Evolutionary conservation across 2,888 invertebrate genomes (phyloP).

Genomic region (Auanema sp.): DNA sequence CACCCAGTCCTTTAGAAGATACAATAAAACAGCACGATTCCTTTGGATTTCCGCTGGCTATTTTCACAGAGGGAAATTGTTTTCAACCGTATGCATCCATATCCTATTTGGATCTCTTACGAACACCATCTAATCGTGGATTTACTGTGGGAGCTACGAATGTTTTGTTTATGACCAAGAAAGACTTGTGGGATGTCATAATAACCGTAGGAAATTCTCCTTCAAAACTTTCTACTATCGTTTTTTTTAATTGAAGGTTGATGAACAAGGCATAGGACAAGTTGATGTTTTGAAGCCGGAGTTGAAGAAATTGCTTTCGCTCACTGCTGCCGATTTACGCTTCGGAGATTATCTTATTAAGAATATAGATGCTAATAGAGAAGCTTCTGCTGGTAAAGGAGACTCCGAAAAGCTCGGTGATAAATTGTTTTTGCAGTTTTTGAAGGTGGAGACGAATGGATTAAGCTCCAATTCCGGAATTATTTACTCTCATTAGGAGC

Average conservation of each 20-base stretch:
- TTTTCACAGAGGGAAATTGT: slow-evolving; percentile 86
- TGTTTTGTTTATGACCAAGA: slow-evolving; percentile 92
- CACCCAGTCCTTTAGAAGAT: slow-evolving; percentile 7
- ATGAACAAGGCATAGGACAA: slow-evolving; percentile 77
- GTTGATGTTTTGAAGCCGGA: slow-evolving; percentile 82
- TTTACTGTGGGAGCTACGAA: slow-evolving; percentile 83
- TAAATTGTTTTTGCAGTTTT: slow-evolving; percentile 69
- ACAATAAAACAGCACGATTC: slow-evolving; percentile 68
- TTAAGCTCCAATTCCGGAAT: slow-evolving; percentile 81
- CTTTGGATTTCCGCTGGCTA: slow-evolving; percentile 83
- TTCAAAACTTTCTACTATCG: neutral
- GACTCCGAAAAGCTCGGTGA: neutral
- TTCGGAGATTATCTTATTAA: slow-evolving; percentile 88
- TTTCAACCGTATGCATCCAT: slow-evolving; percentile 93
- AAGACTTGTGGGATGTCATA: slow-evolving; percentile 86
- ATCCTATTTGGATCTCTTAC: slow-evolving; percentile 87
- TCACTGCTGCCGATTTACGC: slow-evolving; percentile 90
- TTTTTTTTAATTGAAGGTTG: slow-evolving; percentile 30
- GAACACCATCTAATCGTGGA: slow-evolving; percentile 69
- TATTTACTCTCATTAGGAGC: slow-evolving; percentile 66
- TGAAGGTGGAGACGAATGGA: slow-evolving; percentile 96
- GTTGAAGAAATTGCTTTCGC: slow-evolving; percentile 77
- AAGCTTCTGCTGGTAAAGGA: slow-evolving; percentile 13
- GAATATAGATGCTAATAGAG: slow-evolving; percentile 66
- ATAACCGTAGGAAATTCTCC: slow-evolving; percentile 73